These are phyloP conservation scores for Cyprinodon tularosa DNA, from an alignment of 2,113 vertebrate species.

Conservation along the genomic window DNA sequence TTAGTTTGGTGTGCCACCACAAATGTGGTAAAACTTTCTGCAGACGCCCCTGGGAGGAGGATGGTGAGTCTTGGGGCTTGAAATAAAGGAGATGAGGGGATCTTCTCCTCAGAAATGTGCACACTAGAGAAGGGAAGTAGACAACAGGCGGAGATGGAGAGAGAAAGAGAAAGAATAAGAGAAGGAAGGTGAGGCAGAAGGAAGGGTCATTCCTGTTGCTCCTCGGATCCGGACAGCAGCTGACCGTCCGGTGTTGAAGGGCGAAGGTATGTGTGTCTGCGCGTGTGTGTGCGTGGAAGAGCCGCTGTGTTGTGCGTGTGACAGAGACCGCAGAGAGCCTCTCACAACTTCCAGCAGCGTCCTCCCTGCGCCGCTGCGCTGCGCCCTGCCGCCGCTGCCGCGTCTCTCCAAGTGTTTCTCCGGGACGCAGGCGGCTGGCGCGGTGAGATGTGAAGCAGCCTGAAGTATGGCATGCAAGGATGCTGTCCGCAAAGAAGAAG, in stretches of 20 bases:
- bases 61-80: slow-evolving; percentile 9
- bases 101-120: neutral
- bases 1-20: neutral
- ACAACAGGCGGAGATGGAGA: slow-evolving; percentile 4
- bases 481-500: slow-evolving; percentile 92
- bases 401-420: slow-evolving; percentile 46
- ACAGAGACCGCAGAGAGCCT: slow-evolving; percentile 46
- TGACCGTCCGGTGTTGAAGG: slow-evolving; percentile 48
- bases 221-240: slow-evolving; percentile 29
- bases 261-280: slow-evolving; percentile 28
- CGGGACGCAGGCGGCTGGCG: slow-evolving; percentile 79
- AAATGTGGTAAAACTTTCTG: neutral
- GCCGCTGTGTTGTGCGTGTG: slow-evolving; percentile 5
- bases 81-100: neutral
- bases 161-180: neutral
- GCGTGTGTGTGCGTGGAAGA: neutral
- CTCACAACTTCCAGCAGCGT: slow-evolving; percentile 44
- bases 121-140: neutral
- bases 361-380: slow-evolving; percentile 35
- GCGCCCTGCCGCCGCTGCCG: slow-evolving; percentile 17
- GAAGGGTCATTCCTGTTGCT: slow-evolving; percentile 21
- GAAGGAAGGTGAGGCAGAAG: neutral
- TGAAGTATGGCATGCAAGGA: slow-evolving; percentile 95
- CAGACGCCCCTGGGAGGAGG: neutral
- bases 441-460: slow-evolving; percentile 85